A percentile compares a stretch with the other conserved stretches of the same genome.
Conservation (phyloP, 2,113 vertebrate species). For the Melanocharis versteri region DNA sequence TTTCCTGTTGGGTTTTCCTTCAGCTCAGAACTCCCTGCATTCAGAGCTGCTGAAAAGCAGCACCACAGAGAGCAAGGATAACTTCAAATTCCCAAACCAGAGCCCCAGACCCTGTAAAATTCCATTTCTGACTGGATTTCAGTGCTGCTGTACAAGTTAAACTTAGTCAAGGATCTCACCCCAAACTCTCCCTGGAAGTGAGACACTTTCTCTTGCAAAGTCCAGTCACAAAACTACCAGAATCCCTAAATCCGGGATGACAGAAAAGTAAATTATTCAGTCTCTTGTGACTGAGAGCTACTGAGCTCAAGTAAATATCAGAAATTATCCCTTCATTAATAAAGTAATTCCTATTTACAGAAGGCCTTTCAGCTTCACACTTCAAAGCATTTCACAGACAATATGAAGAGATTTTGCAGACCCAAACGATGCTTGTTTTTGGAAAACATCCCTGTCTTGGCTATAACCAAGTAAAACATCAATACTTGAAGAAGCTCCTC, state of each 20-base stretch:
- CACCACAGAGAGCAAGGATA: accelerated
- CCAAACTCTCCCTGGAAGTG: not conserved
- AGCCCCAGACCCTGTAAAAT: not conserved
- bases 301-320: not conserved
- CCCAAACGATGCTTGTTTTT: not conserved
- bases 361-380: not conserved
- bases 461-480: not conserved
- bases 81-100: not conserved
- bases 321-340: not conserved
- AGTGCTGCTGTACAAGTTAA: accelerated
- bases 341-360: not conserved
- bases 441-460: not conserved
- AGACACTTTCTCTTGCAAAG: not conserved
- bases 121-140: not conserved
- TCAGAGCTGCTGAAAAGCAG: not conserved
- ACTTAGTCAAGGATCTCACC: not conserved
- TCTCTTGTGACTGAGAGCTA: not conserved
- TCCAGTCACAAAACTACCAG: not conserved
- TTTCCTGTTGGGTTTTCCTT: not conserved
- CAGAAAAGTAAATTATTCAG: not conserved
- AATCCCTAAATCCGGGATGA: not conserved
- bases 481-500: not conserved
- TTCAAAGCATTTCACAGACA: not conserved
- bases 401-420: not conserved
- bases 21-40: not conserved